A percentile compares a stretch with the other conserved stretches of the same genome.
Conservation (phyloP, 1,140 invertebrate genomes). For the Cotesia chilonis region DNA sequence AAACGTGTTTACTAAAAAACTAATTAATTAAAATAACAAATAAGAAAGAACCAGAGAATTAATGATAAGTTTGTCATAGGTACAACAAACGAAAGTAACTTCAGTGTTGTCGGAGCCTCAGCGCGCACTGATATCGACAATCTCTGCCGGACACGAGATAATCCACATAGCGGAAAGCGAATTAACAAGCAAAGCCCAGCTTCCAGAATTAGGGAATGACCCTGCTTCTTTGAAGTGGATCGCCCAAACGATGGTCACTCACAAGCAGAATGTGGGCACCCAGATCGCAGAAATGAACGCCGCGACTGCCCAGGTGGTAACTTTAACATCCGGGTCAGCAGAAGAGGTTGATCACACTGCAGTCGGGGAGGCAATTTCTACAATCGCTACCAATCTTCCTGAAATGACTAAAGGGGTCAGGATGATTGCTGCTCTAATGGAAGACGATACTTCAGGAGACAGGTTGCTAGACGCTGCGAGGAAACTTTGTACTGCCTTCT, state of each 20-base stretch:
- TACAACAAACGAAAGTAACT: constrained; percentile 87
- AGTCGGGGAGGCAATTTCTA: constrained; percentile 95
- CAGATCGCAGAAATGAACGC: constrained; percentile 99
- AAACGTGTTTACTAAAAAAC: constrained; percentile 2
- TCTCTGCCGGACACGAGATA: constrained; percentile 84
- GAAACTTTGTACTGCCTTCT: constrained; percentile 92
- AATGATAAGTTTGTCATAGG: constrained; percentile 62
- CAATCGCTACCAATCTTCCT: constrained; percentile 94
- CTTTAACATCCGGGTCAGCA: constrained; percentile 83
- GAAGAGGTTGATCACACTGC: constrained; percentile 93
- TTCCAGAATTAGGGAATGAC: constrained; percentile 86
- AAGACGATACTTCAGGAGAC: constrained; percentile 83
- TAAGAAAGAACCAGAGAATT: neutral
- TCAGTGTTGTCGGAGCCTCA: constrained; percentile 89
- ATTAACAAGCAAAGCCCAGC: constrained; percentile 75
- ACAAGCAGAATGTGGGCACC: constrained; percentile 94
- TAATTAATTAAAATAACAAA: constrained; percentile 1
- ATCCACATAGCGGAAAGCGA: constrained; percentile 87
- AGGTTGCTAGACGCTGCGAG: constrained; percentile 90
- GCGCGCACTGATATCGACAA: constrained; percentile 88
- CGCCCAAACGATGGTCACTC: constrained; percentile 91
- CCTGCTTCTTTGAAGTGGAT: constrained; percentile 91
- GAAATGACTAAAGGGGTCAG: constrained; percentile 95
- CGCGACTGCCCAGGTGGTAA: constrained; percentile 97
- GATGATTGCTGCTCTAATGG: constrained; percentile 94